Evolutionary conservation across 2,888 invertebrate genomes (phyloP).

Genomic region (Baronia brevicornis): DNA sequence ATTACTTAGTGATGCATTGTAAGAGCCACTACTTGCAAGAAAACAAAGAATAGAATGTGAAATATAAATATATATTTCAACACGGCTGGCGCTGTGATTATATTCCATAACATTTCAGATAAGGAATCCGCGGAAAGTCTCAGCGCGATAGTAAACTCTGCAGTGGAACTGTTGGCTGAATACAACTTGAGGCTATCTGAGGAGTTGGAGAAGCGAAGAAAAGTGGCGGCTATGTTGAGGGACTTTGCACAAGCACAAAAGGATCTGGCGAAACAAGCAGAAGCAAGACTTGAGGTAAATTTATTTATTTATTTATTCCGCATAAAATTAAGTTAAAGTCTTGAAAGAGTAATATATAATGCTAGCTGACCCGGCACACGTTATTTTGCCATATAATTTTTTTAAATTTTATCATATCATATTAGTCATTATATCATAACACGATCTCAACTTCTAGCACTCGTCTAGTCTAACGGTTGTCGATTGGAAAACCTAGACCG

Average conservation of each 20-base stretch:
- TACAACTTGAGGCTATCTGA: conserved; percentile 90
- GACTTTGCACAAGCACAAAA: conserved; percentile 92
- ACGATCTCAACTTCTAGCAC: too few relatives aligned
- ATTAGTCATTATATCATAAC: conserved; percentile 6
- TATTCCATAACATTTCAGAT: conserved; percentile 76
- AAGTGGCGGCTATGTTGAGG: conserved; percentile 88
- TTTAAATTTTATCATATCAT: conserved; percentile 12
- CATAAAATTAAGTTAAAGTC: too few relatives aligned
- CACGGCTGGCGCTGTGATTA: too few relatives aligned
- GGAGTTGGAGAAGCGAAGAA: conserved; percentile 93
- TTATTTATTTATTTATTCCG: background rate
- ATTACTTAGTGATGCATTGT: too few relatives aligned
- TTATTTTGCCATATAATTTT: too few relatives aligned
- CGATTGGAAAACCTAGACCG: too few relatives aligned
- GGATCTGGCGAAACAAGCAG: conserved; percentile 89
- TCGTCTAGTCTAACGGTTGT: too few relatives aligned
- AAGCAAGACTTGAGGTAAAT: conserved; percentile 88
- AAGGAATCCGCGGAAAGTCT: conserved; percentile 87
- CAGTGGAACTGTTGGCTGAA: conserved; percentile 88
- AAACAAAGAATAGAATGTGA: conserved; percentile 13
- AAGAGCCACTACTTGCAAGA: too few relatives aligned
- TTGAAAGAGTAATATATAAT: too few relatives aligned
- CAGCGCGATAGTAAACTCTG: conserved; percentile 89
- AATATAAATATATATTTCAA: conserved; percentile 10
- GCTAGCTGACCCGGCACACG: too few relatives aligned